phyloP scores from a whole-genome alignment of 2,113 vertebrate species.

The Xyrauchen texanus region DNA sequence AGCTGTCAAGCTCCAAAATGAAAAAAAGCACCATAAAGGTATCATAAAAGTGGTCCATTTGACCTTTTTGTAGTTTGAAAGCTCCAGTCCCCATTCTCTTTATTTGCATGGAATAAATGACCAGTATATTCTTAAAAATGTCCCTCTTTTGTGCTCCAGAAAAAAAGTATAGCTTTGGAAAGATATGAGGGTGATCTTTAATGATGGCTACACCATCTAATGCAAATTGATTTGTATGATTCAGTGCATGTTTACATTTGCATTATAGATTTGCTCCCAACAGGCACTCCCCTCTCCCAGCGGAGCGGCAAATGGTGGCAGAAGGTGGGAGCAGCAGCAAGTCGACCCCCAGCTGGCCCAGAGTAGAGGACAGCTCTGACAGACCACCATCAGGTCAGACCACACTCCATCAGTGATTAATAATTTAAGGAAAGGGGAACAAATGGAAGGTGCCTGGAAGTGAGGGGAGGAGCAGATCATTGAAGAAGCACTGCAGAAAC shows the following conservation, averaged over 20 bases:
- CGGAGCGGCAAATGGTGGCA: constrained; percentile 85
- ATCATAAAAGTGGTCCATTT: too few relatives aligned
- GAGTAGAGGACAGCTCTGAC: constrained; percentile 81
- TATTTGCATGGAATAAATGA: too few relatives aligned
- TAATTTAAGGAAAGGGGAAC: constrained; percentile 11
- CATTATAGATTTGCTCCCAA: constrained; percentile 83
- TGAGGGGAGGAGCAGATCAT: neutral
- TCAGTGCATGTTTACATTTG: neutral
- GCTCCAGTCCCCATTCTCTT: too few relatives aligned
- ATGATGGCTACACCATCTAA: neutral
- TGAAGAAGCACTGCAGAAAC: neutral
- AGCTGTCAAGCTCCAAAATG: neutral
- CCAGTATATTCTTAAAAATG: too few relatives aligned
- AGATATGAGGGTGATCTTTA: too few relatives aligned
- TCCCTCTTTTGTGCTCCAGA: too few relatives aligned
- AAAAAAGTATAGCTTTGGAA: too few relatives aligned
- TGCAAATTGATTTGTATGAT: neutral
- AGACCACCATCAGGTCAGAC: constrained; percentile 47
- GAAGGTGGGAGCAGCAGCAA: constrained; percentile 84
- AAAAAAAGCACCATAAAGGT: neutral
- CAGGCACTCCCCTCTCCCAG: constrained; percentile 89
- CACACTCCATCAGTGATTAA: constrained; percentile 19
- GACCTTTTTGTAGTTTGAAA: too few relatives aligned
- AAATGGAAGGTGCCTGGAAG: neutral
- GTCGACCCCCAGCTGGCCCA: constrained; percentile 88